Percentiles rank a stretch among this genome's conserved stretches.
Conservation (phyloP, 2,797 vertebrate species). For the Arnoldichthys spilopterus region DNA sequence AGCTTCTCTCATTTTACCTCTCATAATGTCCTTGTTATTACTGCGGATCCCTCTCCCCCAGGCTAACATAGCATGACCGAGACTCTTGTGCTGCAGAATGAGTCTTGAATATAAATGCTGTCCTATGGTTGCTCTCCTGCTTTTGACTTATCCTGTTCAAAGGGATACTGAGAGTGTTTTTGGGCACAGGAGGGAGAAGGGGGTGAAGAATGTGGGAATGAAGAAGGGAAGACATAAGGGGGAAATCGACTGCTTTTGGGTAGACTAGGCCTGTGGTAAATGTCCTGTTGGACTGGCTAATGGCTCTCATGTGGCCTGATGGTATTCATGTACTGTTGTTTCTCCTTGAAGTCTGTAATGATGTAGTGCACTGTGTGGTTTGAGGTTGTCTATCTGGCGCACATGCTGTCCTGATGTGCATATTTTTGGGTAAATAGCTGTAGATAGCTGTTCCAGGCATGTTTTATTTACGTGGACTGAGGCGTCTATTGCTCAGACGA, state of each 20-base stretch:
- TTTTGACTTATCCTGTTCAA: conserved; percentile 67
- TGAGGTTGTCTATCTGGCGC: conserved; percentile 49
- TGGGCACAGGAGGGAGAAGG: conserved; percentile 46
- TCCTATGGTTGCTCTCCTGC: conserved; percentile 58
- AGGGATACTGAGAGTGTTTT: conserved; percentile 63
- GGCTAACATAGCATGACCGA: conserved; percentile 56
- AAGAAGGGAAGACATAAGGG: neutral
- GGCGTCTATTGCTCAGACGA: neutral
- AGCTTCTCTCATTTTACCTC: conserved; percentile 47
- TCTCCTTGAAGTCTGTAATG: conserved; percentile 48
- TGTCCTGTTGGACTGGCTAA: conserved; percentile 55
- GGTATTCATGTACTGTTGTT: conserved; percentile 48
- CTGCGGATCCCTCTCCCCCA: conserved; percentile 46
- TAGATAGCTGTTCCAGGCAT: conserved; percentile 28
- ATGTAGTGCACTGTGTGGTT: conserved; percentile 44
- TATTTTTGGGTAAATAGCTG: conserved; percentile 45
- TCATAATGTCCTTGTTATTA: conserved; percentile 37
- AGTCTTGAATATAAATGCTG: conserved; percentile 70
- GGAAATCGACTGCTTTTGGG: conserved; percentile 31
- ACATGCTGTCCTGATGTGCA: conserved; percentile 40
- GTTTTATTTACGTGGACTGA: conserved; percentile 12
- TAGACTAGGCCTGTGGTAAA: conserved; percentile 49
- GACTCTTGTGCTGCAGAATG: conserved; percentile 67
- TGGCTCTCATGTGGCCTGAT: conserved; percentile 57
- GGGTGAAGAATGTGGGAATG: conserved; percentile 21